Evolutionary conservation across 2,888 invertebrate genomes (phyloP).

Genomic region (Empis stercorea): DNA sequence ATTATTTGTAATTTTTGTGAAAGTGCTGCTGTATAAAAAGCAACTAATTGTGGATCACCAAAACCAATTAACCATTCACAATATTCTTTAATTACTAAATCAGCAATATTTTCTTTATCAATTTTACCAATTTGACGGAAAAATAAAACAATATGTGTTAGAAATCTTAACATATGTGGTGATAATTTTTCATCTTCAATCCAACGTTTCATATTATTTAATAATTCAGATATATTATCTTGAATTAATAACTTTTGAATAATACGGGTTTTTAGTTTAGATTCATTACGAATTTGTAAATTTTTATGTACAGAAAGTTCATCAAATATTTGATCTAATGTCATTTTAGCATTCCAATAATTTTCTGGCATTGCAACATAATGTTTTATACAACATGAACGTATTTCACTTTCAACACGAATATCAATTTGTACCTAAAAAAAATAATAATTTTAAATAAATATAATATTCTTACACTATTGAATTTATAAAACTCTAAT

Average conservation of each 20-base stretch:
- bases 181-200: slow-evolving; percentile 41
- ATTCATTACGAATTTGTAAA: slow-evolving; percentile 36
- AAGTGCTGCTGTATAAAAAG: slow-evolving; percentile 72
- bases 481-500: too few species aligned
- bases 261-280: slow-evolving; percentile 53
- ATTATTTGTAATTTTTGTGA: slow-evolving; percentile 46
- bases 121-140: slow-evolving; percentile 66
- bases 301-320: slow-evolving; percentile 50
- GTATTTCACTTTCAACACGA: slow-evolving; percentile 66
- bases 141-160: slow-evolving; percentile 74
- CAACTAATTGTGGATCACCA: slow-evolving; percentile 64
- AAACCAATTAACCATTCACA: slow-evolving; percentile 58
- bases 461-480: too few species aligned
- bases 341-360: slow-evolving; percentile 57
- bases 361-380: slow-evolving; percentile 48
- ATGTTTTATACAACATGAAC: slow-evolving; percentile 43
- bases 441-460: too few species aligned
- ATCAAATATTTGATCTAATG: slow-evolving; percentile 53
- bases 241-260: slow-evolving; percentile 79
- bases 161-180: slow-evolving; percentile 49
- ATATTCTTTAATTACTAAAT: slow-evolving; percentile 62
- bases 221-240: slow-evolving; percentile 60
- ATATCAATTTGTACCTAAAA: slow-evolving; percentile 69
- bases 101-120: slow-evolving; percentile 55
- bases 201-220: slow-evolving; percentile 58